Evolutionary conservation across 2,888 invertebrate genomes (phyloP).

Genomic region (Altica lythri): DNA sequence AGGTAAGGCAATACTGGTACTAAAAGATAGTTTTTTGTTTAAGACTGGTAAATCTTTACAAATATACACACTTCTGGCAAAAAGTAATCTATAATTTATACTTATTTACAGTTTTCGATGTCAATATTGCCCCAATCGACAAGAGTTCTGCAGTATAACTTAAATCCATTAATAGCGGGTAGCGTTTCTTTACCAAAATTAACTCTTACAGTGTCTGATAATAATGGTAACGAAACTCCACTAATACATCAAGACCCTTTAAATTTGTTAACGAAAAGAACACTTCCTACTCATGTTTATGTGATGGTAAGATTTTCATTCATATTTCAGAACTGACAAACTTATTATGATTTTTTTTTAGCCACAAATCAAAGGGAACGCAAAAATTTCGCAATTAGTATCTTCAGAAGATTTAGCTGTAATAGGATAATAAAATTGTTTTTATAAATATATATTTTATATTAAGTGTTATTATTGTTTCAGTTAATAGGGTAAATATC

Average conservation of each 20-base stretch:
- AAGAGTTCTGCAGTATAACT: constrained; percentile 72
- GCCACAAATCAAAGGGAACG: constrained; percentile 49
- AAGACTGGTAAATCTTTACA: background rate
- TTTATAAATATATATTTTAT: no score
- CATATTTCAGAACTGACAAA: background rate
- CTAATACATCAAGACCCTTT: constrained; percentile 58
- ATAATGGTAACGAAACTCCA: constrained; percentile 45
- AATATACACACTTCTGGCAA: background rate
- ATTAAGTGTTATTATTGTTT: no score
- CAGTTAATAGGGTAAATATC: no score
- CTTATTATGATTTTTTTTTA: constrained; percentile 36
- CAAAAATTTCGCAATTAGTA: constrained; percentile 30
- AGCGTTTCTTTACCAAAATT: constrained; percentile 71
- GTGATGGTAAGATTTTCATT: constrained; percentile 62
- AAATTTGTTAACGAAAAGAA: constrained; percentile 63
- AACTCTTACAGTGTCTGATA: constrained; percentile 43
- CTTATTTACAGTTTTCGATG: constrained; percentile 56
- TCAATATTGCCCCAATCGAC: constrained; percentile 66
- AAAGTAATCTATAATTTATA: background rate
- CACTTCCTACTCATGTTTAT: constrained; percentile 68
- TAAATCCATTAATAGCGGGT: constrained; percentile 78
- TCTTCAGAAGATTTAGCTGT: constrained; percentile 17
- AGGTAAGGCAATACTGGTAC: constrained; percentile 61
- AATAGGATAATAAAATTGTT: constrained; percentile 9
- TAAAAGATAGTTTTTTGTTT: background rate